Evolutionary conservation across 2,888 invertebrate genomes (phyloP).

Genomic region (Sclerodermus sp.): DNA sequence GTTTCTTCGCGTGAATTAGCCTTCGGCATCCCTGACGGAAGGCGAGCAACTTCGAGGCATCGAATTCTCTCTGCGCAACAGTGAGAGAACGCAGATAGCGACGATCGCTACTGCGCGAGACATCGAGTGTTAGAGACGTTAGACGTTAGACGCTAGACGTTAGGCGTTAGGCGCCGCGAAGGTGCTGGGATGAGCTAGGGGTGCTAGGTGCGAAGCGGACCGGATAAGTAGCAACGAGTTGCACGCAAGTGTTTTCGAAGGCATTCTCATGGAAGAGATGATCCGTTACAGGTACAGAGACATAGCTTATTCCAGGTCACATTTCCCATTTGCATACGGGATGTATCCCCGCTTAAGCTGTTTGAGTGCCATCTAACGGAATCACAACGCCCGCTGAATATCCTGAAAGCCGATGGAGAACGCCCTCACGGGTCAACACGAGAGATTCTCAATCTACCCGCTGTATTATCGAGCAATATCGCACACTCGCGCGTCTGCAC

Average conservation of each 20-base stretch:
- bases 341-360: constrained; percentile 33
- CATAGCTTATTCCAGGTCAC: constrained; percentile 37
- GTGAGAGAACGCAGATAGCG: too few relatives aligned
- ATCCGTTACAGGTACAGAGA: constrained; percentile 36
- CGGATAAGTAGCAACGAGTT: not conserved
- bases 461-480: too few relatives aligned
- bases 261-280: constrained; percentile 29
- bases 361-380: constrained; percentile 35
- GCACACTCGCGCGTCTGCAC: too few relatives aligned
- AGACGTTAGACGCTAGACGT: too few relatives aligned
- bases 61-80: too few relatives aligned
- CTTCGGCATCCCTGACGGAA: too few relatives aligned
- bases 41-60: too few relatives aligned
- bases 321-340: constrained; percentile 40
- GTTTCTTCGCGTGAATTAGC: too few relatives aligned
- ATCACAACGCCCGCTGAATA: constrained; percentile 35
- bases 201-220: not conserved
- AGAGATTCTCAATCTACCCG: constrained; percentile 4
- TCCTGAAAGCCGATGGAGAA: constrained; percentile 26
- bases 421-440: constrained; percentile 1
- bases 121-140: too few relatives aligned
- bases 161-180: too few relatives aligned
- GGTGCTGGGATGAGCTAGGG: too few relatives aligned
- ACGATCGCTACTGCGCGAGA: too few relatives aligned
- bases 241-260: constrained; percentile 16